Percentiles rank a stretch among this genome's conserved stretches.
Conservation (phyloP, 2,888 invertebrate species). For the Aleiodes testaceus region DNA sequence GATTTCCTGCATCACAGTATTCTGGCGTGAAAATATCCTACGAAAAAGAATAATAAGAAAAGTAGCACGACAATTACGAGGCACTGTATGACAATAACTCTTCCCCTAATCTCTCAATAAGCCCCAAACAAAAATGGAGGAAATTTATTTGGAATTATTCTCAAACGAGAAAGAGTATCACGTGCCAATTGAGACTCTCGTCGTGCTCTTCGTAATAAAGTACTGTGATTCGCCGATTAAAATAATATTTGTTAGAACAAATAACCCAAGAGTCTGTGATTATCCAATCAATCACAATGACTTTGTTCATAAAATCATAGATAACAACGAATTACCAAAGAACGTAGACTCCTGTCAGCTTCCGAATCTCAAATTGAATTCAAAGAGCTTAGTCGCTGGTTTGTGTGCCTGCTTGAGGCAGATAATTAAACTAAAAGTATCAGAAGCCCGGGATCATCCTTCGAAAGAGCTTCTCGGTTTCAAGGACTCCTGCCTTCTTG, state of each 20-base stretch:
- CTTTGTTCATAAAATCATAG: conserved; percentile 68
- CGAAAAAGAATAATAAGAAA: conserved; percentile 68
- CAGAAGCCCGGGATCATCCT: conserved; percentile 62
- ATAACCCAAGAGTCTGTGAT: conserved; percentile 55
- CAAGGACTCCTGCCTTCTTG: conserved; percentile 84
- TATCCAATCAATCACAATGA: conserved; percentile 68
- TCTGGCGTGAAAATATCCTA: conserved; percentile 68
- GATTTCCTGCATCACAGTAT: conserved; percentile 74
- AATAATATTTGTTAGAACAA: conserved; percentile 72
- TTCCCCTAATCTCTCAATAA: neutral
- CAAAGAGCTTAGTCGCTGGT: conserved; percentile 81
- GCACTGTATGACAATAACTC: conserved; percentile 53
- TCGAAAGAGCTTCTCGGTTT: conserved; percentile 82
- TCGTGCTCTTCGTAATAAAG: conserved; percentile 78
- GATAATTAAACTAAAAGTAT: conserved; percentile 73
- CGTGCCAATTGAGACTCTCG: conserved; percentile 78
- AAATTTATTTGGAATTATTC: conserved; percentile 66
- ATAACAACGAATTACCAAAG: conserved; percentile 70
- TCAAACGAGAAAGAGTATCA: conserved; percentile 56
- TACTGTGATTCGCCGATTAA: conserved; percentile 75
- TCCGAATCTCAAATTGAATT: conserved; percentile 79
- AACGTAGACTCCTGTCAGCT: conserved; percentile 74
- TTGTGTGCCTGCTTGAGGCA: conserved; percentile 83
- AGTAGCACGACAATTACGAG: conserved; percentile 68
- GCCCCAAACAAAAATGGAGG: conserved; percentile 55